Base-by-base conservation (phyloP, 2,888 invertebrate genomes). In the Andrena chrysosceles region DNA sequence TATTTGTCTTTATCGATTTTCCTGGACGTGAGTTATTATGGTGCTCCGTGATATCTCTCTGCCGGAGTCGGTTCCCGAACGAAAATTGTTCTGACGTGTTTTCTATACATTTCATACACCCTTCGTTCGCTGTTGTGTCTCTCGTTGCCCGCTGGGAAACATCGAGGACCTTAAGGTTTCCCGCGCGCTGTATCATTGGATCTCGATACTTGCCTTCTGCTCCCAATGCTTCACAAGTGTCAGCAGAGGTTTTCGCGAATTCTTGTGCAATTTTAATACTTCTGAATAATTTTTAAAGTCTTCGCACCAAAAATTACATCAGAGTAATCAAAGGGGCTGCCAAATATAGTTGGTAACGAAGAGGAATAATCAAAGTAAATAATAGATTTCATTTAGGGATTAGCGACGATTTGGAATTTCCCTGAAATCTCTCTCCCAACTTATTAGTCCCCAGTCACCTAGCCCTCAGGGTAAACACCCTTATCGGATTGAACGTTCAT, bases 1-100 rank as follows among this genome's bases (percentile, higher is more conserved):
- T 83, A 77, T 81, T 83, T 83, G 74, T 77, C 77, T 81, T 74
- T 71, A 81, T 82, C 69, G 81, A 83, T 77, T 77, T 71, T 56
- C 2, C 62, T 23, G 62, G 69, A 74, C 77, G 70, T 52, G 81
- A 81, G 69, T 71, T 83, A 74, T 83, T 77, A 81, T 56, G 35
- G 62, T 20, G 60, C 56, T 42, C 42, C 29, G 13, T 29, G 8
- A 23, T n/a, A 71, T 35, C 54, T 66, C 56, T 70, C 60, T 1
- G 62, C 10, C 26, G 26, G 16, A 49, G 35, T 66, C 49, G 60
- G 10, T 60, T 69, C n/a, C 5, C 73, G 31, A 49, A 56, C 70
- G 70, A 80, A 66, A 70, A 70, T 69, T 69, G 77, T 66, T 66
- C 68, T 16, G 54, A 63, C 63, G 49, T 63, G 35, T 62, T 74